Conservation (phyloP, 2,797 vertebrate genomes). For the Cheirogaleus major region DNA sequence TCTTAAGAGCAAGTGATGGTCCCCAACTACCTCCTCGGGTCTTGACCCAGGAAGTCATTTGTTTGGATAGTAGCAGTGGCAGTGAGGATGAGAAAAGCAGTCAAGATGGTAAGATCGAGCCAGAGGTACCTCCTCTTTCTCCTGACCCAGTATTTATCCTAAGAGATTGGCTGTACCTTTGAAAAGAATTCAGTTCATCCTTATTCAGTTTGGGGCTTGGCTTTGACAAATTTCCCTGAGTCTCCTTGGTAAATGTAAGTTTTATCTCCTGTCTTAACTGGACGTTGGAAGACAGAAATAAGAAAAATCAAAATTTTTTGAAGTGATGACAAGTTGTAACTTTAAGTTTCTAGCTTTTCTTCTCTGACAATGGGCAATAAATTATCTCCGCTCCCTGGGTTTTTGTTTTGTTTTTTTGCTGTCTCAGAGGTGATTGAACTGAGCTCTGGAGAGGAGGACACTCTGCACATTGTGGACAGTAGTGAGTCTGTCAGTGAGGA, state of each 20-base stretch:
- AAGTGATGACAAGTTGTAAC: background rate
- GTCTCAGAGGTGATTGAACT: conserved; percentile 96
- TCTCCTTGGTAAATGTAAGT: background rate
- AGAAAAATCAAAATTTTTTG: background rate
- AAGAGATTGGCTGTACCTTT: background rate
- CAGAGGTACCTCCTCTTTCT: background rate
- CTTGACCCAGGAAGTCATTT: conserved; percentile 95
- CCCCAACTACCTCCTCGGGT: conserved; percentile 90
- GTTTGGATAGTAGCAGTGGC: conserved; percentile 94
- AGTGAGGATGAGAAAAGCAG: conserved; percentile 92
- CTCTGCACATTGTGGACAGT: conserved; percentile 93
- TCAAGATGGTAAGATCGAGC: conserved; percentile 86
- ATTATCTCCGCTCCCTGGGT: background rate
- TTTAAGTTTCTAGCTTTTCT: background rate
- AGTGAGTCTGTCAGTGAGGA: conserved; percentile 93
- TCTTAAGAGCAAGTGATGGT: conserved; percentile 91
- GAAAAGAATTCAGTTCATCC: background rate
- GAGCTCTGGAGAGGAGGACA: conserved; percentile 97
- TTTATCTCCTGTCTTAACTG: background rate
- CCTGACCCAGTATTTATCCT: background rate
- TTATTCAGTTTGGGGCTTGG: background rate
- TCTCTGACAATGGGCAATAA: background rate
- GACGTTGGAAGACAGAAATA: conserved; percentile 50
- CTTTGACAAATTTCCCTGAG: background rate
- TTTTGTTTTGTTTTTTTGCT: background rate